Base-by-base conservation (phyloP, 2,113 vertebrate genomes). In the Callaeas wilsoni region DNA sequence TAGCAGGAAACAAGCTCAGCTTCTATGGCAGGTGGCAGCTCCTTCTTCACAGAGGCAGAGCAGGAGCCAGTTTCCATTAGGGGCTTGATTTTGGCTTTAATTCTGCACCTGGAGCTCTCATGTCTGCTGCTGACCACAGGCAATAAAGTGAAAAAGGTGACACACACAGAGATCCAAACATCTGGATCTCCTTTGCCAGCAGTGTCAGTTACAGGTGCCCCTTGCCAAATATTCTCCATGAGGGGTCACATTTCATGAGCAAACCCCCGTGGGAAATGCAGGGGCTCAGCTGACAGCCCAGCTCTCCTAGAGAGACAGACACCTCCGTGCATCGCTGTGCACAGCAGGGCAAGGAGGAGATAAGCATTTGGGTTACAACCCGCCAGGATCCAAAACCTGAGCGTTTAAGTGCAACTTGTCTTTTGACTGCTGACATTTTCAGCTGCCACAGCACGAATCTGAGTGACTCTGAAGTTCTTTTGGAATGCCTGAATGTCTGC, bases 371-470 rank as follows among this genome's bases (percentile, higher is more conserved):
- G 46, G 84, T 68, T 73, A 50, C 32, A 57, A 6, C 20, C 49
- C 8, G 10, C 46, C 8, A 1, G 84, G 49, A 79, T 82, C 56
- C 69, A 62, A 74, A 96, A 39, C 22, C 29, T 0, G 3, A 85
- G 39, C 23, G 4, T 82, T 68, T 42, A 69, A 85, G 81, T 29
- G 63, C 0, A 6, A 35, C 46, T 75, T 71, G 64, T 55, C 68
- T 94, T 74, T 81, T 93, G 68, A 32, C 65, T 68, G 76, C 22
- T 93, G 95, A 69, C 78, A 73, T 83, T 94, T 94, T 74, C 95
- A 73, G n/a, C 81, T 69, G n/a, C 78, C 41, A 32, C 78, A 76
- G 47, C 25, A 20, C 8, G 15, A 12, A 47, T 57, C 88, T 29
- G 50, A 85, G 56, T 5, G 35, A 26, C 30, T 94, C 74, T 60